Percentiles rank a stretch among this genome's conserved stretches.
phyloP scores from a whole-genome alignment of 2,113 vertebrate species.

The Elephas maximus region DNA sequence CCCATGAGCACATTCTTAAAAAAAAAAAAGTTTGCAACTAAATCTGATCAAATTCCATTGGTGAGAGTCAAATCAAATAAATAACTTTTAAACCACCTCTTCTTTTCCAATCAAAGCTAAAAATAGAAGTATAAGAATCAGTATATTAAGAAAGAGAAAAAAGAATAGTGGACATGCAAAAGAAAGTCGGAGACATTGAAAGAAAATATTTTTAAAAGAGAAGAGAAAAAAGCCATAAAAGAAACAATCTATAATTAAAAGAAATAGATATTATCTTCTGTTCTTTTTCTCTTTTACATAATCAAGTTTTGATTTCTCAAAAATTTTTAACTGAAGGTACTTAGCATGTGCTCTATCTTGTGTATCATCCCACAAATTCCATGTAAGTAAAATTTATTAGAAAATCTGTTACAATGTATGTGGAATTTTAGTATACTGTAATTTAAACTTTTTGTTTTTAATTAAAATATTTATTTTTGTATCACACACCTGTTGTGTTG shows the following conservation, averaged over 20 bases:
- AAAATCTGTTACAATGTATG: too few species aligned
- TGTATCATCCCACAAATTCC: neutral
- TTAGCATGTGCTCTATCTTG: neutral
- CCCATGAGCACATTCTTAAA: neutral
- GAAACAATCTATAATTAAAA: conserved; percentile 18
- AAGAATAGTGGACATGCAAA: neutral
- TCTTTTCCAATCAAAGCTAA: conserved; percentile 59
- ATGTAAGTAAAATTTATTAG: neutral
- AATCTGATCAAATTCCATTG: neutral
- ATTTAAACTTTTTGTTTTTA: conserved; percentile 26
- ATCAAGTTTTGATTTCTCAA: neutral
- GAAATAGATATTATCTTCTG: neutral
- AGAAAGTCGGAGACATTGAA: neutral
- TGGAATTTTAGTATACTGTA: too few species aligned
- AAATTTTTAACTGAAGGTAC: conserved; percentile 10
- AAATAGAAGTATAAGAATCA: conserved; percentile 31
- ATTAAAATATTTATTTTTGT: conserved; percentile 15
- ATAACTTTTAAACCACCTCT: conserved; percentile 22
- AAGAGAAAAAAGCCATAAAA: neutral
- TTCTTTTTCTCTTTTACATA: conserved; percentile 30
- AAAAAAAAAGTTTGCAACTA: neutral
- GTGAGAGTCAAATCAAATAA: conserved; percentile 8
- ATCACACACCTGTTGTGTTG: neutral
- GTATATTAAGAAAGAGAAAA: neutral
- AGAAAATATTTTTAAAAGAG: neutral